Conservation (phyloP, 2,113 vertebrate genomes). For the Camarhynchus parvulus region DNA sequence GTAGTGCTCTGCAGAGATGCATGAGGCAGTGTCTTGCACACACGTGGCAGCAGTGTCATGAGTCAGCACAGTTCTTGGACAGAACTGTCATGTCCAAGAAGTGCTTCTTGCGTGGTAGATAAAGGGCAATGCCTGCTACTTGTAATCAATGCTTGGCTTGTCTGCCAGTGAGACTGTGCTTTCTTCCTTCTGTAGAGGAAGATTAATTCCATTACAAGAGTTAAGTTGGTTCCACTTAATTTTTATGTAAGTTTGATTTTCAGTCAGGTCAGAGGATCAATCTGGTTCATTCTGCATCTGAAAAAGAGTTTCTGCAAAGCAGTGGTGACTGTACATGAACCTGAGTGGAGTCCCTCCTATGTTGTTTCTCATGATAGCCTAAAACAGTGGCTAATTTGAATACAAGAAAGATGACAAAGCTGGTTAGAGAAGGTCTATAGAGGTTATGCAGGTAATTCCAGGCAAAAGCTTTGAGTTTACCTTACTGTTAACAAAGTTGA, state of each 20-base stretch:
- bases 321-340: accelerated
- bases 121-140: background rate
- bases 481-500: background rate
- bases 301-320: background rate
- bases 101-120: background rate
- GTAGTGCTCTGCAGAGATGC: background rate
- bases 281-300: background rate
- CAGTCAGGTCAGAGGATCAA: background rate
- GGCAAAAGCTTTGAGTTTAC: background rate
- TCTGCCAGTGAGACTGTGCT: background rate
- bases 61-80: background rate
- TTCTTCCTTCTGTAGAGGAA: background rate
- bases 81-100: background rate
- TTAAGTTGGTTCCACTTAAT: background rate
- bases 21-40: background rate
- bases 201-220: background rate
- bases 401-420: background rate
- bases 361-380: background rate
- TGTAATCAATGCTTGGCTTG: background rate
- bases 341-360: background rate
- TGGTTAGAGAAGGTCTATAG: background rate
- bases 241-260: background rate
- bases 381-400: background rate
- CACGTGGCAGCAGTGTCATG: background rate
- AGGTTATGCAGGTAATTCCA: background rate